Evolutionary conservation across 2,797 vertebrate genomes (phyloP).

Genomic region (Geotria australis): DNA sequence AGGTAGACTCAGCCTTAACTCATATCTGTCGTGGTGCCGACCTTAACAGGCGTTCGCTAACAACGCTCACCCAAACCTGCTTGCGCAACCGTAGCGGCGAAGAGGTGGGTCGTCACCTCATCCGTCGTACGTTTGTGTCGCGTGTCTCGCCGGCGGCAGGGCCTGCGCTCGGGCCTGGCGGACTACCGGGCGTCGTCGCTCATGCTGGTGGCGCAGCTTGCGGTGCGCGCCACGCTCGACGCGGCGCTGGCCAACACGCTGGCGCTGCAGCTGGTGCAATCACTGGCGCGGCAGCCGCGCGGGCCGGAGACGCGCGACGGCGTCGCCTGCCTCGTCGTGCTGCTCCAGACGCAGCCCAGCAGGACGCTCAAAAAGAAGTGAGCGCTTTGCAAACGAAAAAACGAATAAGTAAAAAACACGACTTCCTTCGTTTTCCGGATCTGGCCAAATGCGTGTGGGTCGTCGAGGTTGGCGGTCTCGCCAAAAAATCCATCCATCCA

Average conservation of each 20-base stretch:
- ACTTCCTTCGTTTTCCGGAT: too few species aligned
- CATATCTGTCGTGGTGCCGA: too few species aligned
- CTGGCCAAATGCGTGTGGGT: too few species aligned
- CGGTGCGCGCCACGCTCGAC: constrained; percentile 49
- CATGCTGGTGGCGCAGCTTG: constrained; percentile 64
- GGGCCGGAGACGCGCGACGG: constrained; percentile 29
- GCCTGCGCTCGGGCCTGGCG: constrained; percentile 36
- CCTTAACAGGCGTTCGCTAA: too few species aligned
- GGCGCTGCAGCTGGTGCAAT: constrained; percentile 30
- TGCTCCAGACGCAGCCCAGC: constrained; percentile 58
- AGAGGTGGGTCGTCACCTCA: too few species aligned
- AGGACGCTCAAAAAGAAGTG: constrained; percentile 35
- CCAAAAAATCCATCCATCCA: too few species aligned
- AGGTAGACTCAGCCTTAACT: too few species aligned
- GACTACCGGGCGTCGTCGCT: constrained; percentile 68
- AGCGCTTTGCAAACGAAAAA: constrained; percentile 4
- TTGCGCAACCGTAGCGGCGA: too few species aligned
- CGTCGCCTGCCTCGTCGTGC: constrained; percentile 36
- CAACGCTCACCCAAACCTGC: too few species aligned
- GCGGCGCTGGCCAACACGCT: constrained; percentile 26
- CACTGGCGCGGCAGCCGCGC: constrained; percentile 18
- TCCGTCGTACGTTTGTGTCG: too few species aligned
- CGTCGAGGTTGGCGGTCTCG: too few species aligned
- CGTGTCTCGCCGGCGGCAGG: constrained; percentile 14
- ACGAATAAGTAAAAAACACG: too few species aligned